Evolutionary conservation across 2,797 vertebrate genomes (phyloP).

Genomic region (Tympanoctomys barrerae): DNA sequence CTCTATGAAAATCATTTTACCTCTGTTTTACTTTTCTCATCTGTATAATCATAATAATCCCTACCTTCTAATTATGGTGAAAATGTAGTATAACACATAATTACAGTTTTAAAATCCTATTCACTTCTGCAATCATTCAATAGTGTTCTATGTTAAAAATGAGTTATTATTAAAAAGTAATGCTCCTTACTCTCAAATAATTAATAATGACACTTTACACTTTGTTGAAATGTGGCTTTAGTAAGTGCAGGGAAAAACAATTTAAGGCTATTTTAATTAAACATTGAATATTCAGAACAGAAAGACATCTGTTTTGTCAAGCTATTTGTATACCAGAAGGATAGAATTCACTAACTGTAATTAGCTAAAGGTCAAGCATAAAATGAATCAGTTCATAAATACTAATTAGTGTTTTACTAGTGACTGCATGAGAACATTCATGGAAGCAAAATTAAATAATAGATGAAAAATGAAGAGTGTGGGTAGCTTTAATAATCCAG

Average conservation of each 20-base stretch:
- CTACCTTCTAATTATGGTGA: conserved; percentile 42
- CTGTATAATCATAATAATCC: conserved; percentile 27
- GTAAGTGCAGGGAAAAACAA: conserved; percentile 59
- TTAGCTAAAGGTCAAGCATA: conserved; percentile 87
- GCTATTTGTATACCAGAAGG: conserved; percentile 71
- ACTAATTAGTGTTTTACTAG: conserved; percentile 86
- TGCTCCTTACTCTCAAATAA: conserved; percentile 63
- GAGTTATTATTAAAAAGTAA: conserved; percentile 63
- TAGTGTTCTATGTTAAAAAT: conserved; percentile 32
- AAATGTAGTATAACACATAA: conserved; percentile 53
- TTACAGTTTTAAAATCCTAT: conserved; percentile 53
- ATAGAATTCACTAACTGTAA: conserved; percentile 82
- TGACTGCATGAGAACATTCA: conserved; percentile 87
- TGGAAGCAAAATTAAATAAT: conserved; percentile 86
- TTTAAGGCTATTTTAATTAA: conserved; percentile 60
- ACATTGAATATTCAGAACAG: conserved; percentile 68
- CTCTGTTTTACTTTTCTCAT: conserved; percentile 47
- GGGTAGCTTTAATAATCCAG: conserved; percentile 87
- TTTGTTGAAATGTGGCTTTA: neutral
- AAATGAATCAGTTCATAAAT: conserved; percentile 87
- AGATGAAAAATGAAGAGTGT: conserved; percentile 80
- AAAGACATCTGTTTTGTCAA: conserved; percentile 53
- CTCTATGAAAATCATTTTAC: conserved; percentile 35
- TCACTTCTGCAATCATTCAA: conserved; percentile 40
- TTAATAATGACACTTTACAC: conserved; percentile 61